These are phyloP conservation scores for Phaenicophaeus curvirostris DNA, from an alignment of 2,797 vertebrate species.

Conservation along the genomic window DNA sequence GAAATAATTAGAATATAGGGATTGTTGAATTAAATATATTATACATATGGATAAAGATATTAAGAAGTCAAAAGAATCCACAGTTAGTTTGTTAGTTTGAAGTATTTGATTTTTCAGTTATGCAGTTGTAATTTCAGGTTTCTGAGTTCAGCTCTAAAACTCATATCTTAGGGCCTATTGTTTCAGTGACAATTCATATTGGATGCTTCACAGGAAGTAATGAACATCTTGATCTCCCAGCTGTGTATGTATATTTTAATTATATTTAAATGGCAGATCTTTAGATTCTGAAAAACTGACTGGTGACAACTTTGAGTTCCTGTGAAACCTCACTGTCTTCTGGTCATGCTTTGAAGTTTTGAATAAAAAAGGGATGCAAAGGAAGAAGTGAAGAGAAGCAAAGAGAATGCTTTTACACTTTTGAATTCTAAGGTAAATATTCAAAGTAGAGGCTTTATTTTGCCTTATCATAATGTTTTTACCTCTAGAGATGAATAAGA, in stretches of 20 bases:
- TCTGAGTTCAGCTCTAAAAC: neutral
- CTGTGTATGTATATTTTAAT: neutral
- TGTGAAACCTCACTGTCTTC: neutral
- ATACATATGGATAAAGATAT: neutral
- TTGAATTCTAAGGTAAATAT: neutral
- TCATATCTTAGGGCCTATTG: neutral
- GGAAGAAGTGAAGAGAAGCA: neutral
- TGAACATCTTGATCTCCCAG: neutral
- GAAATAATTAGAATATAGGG: neutral
- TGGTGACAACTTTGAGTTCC: neutral
- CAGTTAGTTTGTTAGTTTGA: slow-evolving; percentile 56
- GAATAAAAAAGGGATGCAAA: neutral
- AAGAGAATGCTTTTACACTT: neutral
- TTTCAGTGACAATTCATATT: neutral
- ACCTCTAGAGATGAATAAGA: neutral
- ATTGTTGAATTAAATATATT: slow-evolving; percentile 4
- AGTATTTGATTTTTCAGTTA: neutral
- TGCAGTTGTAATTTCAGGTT: neutral
- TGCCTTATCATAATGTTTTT: neutral
- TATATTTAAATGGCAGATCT: neutral
- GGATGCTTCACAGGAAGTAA: neutral
- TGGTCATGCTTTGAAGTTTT: neutral
- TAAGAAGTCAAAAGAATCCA: slow-evolving; percentile 24
- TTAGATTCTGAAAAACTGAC: neutral
- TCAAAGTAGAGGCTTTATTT: neutral